A percentile compares a stretch with the other conserved stretches of the same genome.
Conservation (phyloP, 1,140 invertebrate genomes). For the Drosophila obscura region DNA sequence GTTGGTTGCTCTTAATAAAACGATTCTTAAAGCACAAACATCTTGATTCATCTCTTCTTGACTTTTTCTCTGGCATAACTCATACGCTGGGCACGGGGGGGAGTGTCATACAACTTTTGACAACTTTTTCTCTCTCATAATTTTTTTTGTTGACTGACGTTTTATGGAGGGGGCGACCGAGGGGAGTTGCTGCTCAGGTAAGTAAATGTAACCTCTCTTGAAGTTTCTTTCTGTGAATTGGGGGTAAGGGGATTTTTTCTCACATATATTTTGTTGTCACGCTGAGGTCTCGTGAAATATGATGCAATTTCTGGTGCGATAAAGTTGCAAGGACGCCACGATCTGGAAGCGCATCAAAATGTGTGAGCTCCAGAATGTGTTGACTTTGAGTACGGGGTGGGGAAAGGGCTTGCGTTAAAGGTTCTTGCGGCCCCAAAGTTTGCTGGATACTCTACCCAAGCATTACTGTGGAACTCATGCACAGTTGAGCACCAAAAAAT, state of each 20-base stretch:
- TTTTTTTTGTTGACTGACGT: slow-evolving; percentile 49
- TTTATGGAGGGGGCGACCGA: slow-evolving; percentile 33
- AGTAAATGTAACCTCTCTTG: slow-evolving; percentile 36
- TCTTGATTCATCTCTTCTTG: neutral
- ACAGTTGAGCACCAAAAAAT: too few species aligned
- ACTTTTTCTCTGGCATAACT: slow-evolving; percentile 58
- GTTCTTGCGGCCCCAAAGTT: slow-evolving; percentile 23
- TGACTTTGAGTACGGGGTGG: slow-evolving; percentile 57
- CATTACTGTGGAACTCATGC: too few species aligned
- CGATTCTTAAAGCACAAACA: slow-evolving; percentile 39
- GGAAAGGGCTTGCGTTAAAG: neutral
- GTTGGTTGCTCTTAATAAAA: slow-evolving; percentile 57
- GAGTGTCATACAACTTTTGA: slow-evolving; percentile 54
- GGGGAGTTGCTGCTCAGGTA: slow-evolving; percentile 20
- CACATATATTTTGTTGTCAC: slow-evolving; percentile 62
- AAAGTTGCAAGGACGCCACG: slow-evolving; percentile 72
- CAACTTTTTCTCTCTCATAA: slow-evolving; percentile 32
- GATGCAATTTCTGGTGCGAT: slow-evolving; percentile 79
- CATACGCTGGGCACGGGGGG: slow-evolving; percentile 42
- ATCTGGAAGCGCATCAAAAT: slow-evolving; percentile 61
- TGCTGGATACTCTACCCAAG: slow-evolving; percentile 10
- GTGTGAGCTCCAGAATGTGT: slow-evolving; percentile 53
- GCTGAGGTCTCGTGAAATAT: slow-evolving; percentile 69
- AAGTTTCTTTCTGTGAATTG: slow-evolving; percentile 19
- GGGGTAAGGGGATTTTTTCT: neutral